These are phyloP conservation scores for Neotoma lepida DNA, from an alignment of 2,113 vertebrate species.

Conservation along the genomic window DNA sequence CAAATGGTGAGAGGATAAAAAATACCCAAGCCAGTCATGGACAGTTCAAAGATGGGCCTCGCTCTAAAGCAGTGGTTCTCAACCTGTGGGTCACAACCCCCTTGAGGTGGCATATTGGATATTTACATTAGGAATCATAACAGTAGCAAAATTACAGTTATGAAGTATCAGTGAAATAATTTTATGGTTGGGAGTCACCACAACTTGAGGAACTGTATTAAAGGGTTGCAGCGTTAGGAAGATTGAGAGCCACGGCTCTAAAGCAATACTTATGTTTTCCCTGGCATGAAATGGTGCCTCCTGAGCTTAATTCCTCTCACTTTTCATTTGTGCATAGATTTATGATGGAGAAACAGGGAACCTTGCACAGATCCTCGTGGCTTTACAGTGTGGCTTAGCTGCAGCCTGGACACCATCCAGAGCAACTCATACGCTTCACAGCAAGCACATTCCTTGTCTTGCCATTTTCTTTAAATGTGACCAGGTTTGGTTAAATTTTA, in stretches of 20 bases:
- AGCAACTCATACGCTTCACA: background rate
- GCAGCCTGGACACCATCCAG: background rate
- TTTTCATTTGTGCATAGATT: conserved; percentile 11
- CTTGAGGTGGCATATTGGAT: background rate
- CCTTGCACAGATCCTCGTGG: background rate
- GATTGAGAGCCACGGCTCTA: background rate
- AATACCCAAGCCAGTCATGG: background rate
- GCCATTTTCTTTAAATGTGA: conserved; percentile 19
- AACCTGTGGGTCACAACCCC: background rate
- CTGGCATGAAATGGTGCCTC: conserved; percentile 1
- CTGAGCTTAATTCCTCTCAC: background rate
- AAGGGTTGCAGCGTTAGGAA: background rate
- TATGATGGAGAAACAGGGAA: background rate
- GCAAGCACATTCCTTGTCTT: background rate
- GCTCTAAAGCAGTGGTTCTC: background rate
- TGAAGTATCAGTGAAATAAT: background rate
- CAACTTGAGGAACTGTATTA: no score
- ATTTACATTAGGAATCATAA: background rate
- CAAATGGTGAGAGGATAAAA: background rate
- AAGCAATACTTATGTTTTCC: background rate
- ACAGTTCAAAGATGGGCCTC: background rate
- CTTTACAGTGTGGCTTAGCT: background rate
- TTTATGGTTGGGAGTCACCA: background rate
- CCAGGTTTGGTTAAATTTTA: conserved; percentile 48
- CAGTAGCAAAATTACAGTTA: background rate